A percentile compares a stretch with the other conserved stretches of the same genome.
phyloP scores from a whole-genome alignment of 2,888 invertebrate species.

The Hirtodrosophila trivittata region DNA sequence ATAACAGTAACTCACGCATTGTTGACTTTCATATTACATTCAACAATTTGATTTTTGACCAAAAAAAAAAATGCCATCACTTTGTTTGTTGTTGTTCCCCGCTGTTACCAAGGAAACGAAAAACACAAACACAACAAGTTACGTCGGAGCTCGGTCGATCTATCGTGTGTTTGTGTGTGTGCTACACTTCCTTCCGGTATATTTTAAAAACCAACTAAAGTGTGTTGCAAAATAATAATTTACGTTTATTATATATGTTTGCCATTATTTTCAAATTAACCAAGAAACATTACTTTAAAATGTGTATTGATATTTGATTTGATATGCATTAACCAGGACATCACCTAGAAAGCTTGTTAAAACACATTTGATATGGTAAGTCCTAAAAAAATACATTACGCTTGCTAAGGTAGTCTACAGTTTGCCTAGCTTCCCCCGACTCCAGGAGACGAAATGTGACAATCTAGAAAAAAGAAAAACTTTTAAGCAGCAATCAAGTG shows the following conservation, averaged over 20 bases:
- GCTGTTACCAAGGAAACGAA: slow-evolving; percentile 77
- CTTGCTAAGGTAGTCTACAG: slow-evolving; percentile 12
- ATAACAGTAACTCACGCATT: not conserved
- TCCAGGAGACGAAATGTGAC: slow-evolving; percentile 2
- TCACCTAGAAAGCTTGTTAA: no score
- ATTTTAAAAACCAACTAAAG: slow-evolving; percentile 56
- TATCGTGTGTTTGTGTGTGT: slow-evolving; percentile 29
- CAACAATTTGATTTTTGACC: slow-evolving; percentile 23
- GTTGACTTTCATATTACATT: slow-evolving; percentile 11
- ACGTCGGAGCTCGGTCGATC: slow-evolving; percentile 58
- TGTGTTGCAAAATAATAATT: slow-evolving; percentile 24
- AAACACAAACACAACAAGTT: slow-evolving; percentile 77
- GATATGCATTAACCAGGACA: slow-evolving; percentile 10
- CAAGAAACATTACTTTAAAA: slow-evolving; percentile 18
- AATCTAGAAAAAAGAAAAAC: slow-evolving; percentile 40
- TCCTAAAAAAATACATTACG: slow-evolving; percentile 47
- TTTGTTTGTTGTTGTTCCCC: slow-evolving; percentile 61
- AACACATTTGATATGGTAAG: slow-evolving; percentile 71
- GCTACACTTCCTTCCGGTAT: slow-evolving; percentile 74
- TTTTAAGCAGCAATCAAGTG: slow-evolving; percentile 30
- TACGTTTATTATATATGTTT: not conserved
- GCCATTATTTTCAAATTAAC: slow-evolving; percentile 7
- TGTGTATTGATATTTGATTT: slow-evolving; percentile 18
- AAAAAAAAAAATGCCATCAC: slow-evolving; percentile 52
- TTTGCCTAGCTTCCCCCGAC: not conserved